Evolutionary conservation across 1,140 invertebrate species (phyloP).

Genomic region (Antheraea pernyi): DNA sequence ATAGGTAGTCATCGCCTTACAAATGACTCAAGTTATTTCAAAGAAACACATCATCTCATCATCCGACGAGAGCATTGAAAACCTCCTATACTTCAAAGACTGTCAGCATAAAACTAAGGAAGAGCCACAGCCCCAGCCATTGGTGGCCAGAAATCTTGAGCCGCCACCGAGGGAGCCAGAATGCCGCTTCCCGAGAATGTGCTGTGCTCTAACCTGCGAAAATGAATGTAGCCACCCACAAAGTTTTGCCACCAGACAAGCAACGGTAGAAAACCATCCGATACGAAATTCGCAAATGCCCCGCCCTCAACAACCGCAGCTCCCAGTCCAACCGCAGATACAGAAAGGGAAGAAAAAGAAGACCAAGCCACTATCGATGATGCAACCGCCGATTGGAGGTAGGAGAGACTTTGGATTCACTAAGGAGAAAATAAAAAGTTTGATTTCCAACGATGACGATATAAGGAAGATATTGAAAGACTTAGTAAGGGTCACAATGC

Average conservation of each 20-base stretch:
- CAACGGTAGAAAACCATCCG: slow-evolving; percentile 14
- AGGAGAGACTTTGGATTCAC: slow-evolving; percentile 51
- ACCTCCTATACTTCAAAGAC: slow-evolving; percentile 63
- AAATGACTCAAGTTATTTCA: slow-evolving; percentile 24
- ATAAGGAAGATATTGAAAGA: slow-evolving; percentile 69
- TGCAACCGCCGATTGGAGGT: slow-evolving; percentile 29
- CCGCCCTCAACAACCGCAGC: slow-evolving; percentile 16
- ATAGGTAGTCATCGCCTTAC: slow-evolving; percentile 21
- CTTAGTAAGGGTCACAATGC: slow-evolving; percentile 64
- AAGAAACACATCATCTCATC: slow-evolving; percentile 35
- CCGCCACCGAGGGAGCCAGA: slow-evolving; percentile 17
- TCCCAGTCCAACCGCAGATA: slow-evolving; percentile 13
- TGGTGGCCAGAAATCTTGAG: not conserved
- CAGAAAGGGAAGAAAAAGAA: slow-evolving; percentile 32
- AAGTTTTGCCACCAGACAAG: slow-evolving; percentile 18
- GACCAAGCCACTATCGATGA: slow-evolving; percentile 11
- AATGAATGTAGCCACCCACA: slow-evolving; percentile 47
- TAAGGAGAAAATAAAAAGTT: slow-evolving; percentile 54
- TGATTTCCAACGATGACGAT: slow-evolving; percentile 63
- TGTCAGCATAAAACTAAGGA: slow-evolving; percentile 48
- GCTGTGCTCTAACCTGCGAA: slow-evolving; percentile 49
- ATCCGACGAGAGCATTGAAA: slow-evolving; percentile 64
- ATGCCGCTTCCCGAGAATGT: slow-evolving; percentile 42
- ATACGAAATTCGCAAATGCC: slow-evolving; percentile 6
- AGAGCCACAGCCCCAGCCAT: not conserved